phyloP scores from a whole-genome alignment of 2,888 invertebrate species.

The Antitype chi region DNA sequence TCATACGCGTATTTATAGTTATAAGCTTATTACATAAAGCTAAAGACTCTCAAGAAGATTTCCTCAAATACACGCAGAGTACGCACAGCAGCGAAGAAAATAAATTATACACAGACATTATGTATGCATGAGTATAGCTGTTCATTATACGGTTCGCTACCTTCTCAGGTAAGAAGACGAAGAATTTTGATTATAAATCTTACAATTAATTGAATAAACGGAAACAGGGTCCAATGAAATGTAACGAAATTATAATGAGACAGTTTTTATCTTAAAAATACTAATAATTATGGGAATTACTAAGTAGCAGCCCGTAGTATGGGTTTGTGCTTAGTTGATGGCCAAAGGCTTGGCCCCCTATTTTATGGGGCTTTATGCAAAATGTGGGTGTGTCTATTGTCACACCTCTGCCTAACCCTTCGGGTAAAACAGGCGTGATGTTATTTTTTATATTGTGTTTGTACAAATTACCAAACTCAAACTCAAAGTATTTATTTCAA shows the following conservation, averaged over 20 bases:
- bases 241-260: neutral
- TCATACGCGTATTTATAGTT: neutral
- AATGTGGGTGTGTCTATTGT: too few relatives aligned
- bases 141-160: constrained; percentile 29
- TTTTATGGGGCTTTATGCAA: too few relatives aligned
- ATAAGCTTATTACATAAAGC: neutral
- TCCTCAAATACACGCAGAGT: constrained; percentile 10
- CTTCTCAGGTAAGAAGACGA: constrained; percentile 25
- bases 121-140: constrained; percentile 45
- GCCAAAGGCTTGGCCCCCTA: too few relatives aligned
- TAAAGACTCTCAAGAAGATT: constrained; percentile 34
- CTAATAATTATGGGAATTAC: too few relatives aligned
- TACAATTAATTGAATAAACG: constrained; percentile 46
- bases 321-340: too few relatives aligned
- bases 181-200: constrained; percentile 42
- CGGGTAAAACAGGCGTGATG: too few relatives aligned
- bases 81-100: constrained; percentile 30
- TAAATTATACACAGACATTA: constrained; percentile 56
- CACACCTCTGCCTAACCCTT: too few relatives aligned
- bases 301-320: too few relatives aligned
- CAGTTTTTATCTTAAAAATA: neutral
- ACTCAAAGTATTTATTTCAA: too few relatives aligned
- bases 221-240: neutral
- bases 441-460: too few relatives aligned
- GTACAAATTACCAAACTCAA: too few relatives aligned